A percentile compares a stretch with the other conserved stretches of the same genome.
Evolutionary conservation across 2,888 invertebrate genomes (phyloP).

Genomic region (Archips crataeganus): DNA sequence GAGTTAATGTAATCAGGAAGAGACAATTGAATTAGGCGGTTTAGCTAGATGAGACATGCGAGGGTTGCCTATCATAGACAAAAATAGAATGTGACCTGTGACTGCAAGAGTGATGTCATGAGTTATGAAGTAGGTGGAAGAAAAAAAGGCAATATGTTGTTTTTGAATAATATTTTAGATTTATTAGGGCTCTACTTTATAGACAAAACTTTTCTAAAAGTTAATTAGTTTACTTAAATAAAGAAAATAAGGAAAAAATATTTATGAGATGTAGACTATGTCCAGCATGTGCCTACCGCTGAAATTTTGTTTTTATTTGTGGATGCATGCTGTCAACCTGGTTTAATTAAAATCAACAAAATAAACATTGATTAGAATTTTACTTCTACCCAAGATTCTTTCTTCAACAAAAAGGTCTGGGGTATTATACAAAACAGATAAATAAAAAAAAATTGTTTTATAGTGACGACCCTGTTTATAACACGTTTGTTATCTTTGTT

Average conservation of each 20-base stretch:
- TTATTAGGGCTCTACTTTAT: not conserved
- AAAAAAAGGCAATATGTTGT: not conserved
- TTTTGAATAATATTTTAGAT: not conserved
- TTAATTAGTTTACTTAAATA: too few species aligned
- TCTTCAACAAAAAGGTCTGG: too few species aligned
- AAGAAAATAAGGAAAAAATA: too few species aligned
- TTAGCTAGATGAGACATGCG: conserved; percentile 43
- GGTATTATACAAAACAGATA: not conserved
- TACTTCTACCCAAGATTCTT: too few species aligned
- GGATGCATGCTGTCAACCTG: too few species aligned
- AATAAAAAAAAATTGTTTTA: too few species aligned
- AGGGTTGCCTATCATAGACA: conserved; percentile 39
- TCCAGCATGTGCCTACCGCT: too few species aligned
- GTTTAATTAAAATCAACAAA: not conserved
- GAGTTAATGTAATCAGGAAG: conserved; percentile 73
- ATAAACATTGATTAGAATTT: too few species aligned
- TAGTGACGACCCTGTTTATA: conserved; percentile 67
- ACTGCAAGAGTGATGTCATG: conserved; percentile 1
- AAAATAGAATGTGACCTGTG: conserved; percentile 2
- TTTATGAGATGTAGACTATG: too few species aligned
- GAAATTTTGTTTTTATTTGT: too few species aligned
- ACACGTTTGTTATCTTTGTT: conserved; percentile 67
- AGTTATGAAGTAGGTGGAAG: not conserved
- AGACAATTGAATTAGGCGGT: conserved; percentile 74
- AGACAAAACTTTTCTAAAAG: not conserved